Evolutionary conservation across 2,113 vertebrate genomes (phyloP).

Genomic region (Cisticola juncidis): DNA sequence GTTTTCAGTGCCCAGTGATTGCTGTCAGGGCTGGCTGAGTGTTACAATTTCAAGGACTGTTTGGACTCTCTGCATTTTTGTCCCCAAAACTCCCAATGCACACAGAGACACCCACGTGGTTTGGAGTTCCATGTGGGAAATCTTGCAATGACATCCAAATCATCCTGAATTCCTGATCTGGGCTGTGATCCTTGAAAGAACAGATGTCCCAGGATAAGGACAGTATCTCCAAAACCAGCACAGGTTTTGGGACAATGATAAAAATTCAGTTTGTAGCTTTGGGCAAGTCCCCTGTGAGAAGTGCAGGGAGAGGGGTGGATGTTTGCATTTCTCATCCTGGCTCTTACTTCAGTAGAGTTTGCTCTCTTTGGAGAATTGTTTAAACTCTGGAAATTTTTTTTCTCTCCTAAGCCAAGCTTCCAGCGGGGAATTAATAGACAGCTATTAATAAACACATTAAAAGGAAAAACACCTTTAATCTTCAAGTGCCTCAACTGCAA

Average conservation of each 20-base stretch:
- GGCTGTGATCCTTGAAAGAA: background rate
- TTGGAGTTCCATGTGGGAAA: background rate
- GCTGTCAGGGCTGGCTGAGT: background rate
- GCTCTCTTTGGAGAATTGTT: background rate
- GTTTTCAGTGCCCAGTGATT: background rate
- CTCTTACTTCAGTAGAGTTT: background rate
- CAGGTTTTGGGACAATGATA: background rate
- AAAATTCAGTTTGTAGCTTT: background rate
- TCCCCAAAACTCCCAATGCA: background rate
- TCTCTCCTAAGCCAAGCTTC: background rate
- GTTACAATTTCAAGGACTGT: background rate
- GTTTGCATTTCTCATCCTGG: background rate
- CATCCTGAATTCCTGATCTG: background rate
- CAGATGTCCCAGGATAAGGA: background rate
- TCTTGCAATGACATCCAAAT: background rate
- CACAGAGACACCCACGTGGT: background rate
- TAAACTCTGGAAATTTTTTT: background rate
- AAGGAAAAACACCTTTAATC: background rate
- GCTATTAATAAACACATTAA: background rate
- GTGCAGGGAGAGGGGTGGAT: background rate
- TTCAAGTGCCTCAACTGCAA: background rate
- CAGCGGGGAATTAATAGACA: background rate
- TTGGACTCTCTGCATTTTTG: background rate
- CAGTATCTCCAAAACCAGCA: accelerated
- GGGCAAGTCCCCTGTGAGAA: background rate